Evolutionary conservation across 2,797 vertebrate species (phyloP), one percentile per base, ranked within the genome.

Genomic region (Labroides dimidiatus): DNA sequence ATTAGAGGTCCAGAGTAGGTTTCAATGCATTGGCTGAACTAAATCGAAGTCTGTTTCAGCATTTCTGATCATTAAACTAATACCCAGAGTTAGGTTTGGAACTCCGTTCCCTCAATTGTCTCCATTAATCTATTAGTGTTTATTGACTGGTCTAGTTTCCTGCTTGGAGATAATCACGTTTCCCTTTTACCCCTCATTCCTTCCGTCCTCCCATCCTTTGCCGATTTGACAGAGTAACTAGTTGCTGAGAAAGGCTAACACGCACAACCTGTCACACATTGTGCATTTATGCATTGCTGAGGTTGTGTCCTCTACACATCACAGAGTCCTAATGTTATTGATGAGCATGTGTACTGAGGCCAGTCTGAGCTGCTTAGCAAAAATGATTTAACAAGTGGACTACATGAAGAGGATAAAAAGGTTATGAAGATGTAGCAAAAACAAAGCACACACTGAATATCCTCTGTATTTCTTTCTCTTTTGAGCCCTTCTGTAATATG

Each of bases 31-130:
- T 60, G 72, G 69, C 75, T 78, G 55, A 84, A 76, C 58, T 65
- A 67, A 81, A 50, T 85, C 62, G 3, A 76, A 76, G 60, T 58
- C 67, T 82, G 87, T 71, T 87, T 91, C 89, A 89, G 90, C 88
- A 72, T 86, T 89, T 85, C 77, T 87, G 82, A 84, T 87, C 77
- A 90, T 89, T 91, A 87, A 88, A 87, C 82, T 87, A 91, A 90
- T 90, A 79, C 63, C 80, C 77, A 77, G 84, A 85, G 88, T 90
- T 86, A 85, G 45, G 53, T 69, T 74, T 76, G 55, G 78, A 79
- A 64, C 78, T 68, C 62, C 37, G 52, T 68, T 74, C 79, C 73
- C 69, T 12, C 48, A 8, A 48, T 76, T 69, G 81, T 87, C 79
- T 84, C 74, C 86, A 84, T 86, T 84, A 77, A 90, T 91, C 80